Evolutionary conservation across 2,888 invertebrate genomes (phyloP).

Genomic region (Clusia tigrina): DNA sequence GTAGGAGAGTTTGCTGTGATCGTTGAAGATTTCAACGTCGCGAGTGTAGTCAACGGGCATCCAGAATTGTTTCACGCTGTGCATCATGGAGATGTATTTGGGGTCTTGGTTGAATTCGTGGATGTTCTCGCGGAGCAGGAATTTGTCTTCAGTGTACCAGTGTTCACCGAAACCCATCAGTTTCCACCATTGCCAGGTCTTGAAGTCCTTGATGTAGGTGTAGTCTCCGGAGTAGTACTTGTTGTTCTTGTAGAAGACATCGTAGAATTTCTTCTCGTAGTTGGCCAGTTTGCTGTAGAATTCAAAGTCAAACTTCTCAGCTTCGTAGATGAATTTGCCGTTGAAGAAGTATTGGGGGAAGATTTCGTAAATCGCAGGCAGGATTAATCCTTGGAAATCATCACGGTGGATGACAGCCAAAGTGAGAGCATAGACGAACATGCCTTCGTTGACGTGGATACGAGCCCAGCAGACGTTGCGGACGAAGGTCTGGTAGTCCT

Average conservation of each 20-base stretch:
- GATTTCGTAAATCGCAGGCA: conserved; percentile 78
- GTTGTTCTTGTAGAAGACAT: conserved; percentile 47
- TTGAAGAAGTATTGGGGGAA: conserved; percentile 77
- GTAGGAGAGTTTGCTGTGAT: conserved; percentile 71
- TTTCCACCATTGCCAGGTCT: conserved; percentile 59
- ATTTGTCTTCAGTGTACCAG: conserved; percentile 48
- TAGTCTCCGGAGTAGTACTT: conserved; percentile 44
- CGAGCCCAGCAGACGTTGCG: conserved; percentile 75
- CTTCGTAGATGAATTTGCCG: conserved; percentile 72
- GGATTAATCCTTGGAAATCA: conserved; percentile 71
- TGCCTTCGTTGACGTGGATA: conserved; percentile 72
- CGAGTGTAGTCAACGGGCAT: conserved; percentile 70
- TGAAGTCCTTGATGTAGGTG: conserved; percentile 53
- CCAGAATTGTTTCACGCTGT: conserved; percentile 51
- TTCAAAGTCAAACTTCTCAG: conserved; percentile 68
- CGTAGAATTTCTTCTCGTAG: conserved; percentile 54
- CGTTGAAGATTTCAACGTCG: conserved; percentile 64
- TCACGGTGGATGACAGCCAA: conserved; percentile 71
- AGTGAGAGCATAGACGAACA: conserved; percentile 73
- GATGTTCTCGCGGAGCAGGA: conserved; percentile 52
- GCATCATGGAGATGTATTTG: conserved; percentile 46
- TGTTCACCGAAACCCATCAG: conserved; percentile 55
- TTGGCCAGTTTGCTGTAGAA: conserved; percentile 63
- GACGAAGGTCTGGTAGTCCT: conserved; percentile 75
- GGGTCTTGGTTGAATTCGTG: conserved; percentile 45